Evolutionary conservation across 2,113 vertebrate genomes (phyloP), one percentile per base, ranked within the genome.

Genomic region (Prinia subflava): DNA sequence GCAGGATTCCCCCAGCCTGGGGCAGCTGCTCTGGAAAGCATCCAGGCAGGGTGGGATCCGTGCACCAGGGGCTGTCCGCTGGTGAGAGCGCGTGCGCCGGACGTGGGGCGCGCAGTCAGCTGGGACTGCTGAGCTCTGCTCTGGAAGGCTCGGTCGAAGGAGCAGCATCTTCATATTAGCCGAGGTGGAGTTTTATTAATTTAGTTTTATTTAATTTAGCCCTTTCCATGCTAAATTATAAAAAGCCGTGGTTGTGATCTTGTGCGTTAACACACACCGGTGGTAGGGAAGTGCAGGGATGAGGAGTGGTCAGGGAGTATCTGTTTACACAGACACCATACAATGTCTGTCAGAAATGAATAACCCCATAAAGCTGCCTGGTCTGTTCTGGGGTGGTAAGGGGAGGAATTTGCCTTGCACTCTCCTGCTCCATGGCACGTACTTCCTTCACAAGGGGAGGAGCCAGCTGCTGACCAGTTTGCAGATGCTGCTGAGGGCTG

Each of bases 41-140:
- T 19, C 44, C 76, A 87, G 76, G 76, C 89, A 84, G 90, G 89
- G 92, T 56, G 94, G 97, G 86, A 33, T 27, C 8, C 0, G 1
- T 44, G 46, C 37, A 0, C 35, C n/a, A 89, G 59, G 55, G 41
- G 46, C 52, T 67, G 11, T 31, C 41, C 68, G 37, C 63, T 28
- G 37, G 16, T 65, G 13, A 15, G 80, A 39, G 13, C 0, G 27
- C 19, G 35, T 87, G 62, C 14, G 84, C 25, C 0, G 2, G 25
- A 18, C 39, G 4, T 49, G 31, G 83, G 57, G 35, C 11, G 44
- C 3, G 5, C n/a, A 35, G 33, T 20, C 17, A 56, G 41, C 24
- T 37, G 75, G 24, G 30, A 6, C 24, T 30, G 76, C 31, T 65
- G 87, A 62, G 15, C 55, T 50, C 37, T 74, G 68, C 65, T 2